Evolutionary conservation across 2,113 vertebrate genomes (phyloP), one percentile per base, ranked within the genome.

Genomic region (Elachura formosa): DNA sequence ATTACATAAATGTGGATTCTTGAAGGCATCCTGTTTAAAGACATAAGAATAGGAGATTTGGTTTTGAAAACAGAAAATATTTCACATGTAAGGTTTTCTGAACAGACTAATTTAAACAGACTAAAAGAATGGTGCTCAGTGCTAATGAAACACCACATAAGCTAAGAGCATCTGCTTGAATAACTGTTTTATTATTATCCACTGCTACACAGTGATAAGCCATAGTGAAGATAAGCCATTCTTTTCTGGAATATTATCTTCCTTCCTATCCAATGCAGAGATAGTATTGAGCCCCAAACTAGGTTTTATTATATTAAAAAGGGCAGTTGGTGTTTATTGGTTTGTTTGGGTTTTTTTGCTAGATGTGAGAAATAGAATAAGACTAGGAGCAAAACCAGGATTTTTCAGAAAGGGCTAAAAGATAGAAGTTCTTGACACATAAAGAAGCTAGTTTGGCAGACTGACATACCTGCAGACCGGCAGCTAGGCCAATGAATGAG

Each of bases 261-360:
- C 63, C 41, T 86, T 89, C 28, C 69, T 36, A 62, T 38, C 84
- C 48, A 68, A 2, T 31, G 10, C 5, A 64, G 33, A 46, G 10
- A 23, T 17, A 52, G 8, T 33, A 31, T 5, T 46, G 54, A 90
- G 46, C 7, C 11, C 12, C 8, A 51, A 0, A 48, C 43, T 29
- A 75, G 12, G 11, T 63, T 91, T 34, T n/a, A n/a, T n/a, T n/a
- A n/a, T n/a, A n/a, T n/a, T n/a, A 67, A 7, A 55, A 2, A 20
- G 11, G 5, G 6, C 1, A 3, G 7, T 3, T 36, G 33, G 18
- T 5, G 7, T 10, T 25, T 56, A 36, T 51, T 38, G 0, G 11
- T 36, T 55, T 40, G 20, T 58, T 66, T 29, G 14, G 17, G 8
- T 0, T 48, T n/a, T 45, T 89, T 67, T 56, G 34, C 16, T 23